Evolutionary conservation across 64 coral and sea anemone species (phyloP), one percentile per base, ranked within the genome.

Genomic region (Porites australiensis): DNA sequence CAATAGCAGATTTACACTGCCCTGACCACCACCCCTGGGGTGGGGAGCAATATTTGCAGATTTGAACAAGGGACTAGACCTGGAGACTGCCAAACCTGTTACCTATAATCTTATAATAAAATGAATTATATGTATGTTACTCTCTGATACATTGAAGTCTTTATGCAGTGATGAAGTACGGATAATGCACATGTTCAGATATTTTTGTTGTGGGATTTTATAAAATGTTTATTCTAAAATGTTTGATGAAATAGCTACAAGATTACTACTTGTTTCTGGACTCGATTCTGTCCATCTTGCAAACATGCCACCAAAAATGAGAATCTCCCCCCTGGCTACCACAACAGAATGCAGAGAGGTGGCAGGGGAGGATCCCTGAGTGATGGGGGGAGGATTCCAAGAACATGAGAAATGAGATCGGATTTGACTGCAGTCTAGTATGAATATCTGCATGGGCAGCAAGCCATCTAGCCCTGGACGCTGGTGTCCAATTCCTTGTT

Each of bases 321-420:
- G 46, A 62, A 96, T 90, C 62, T 96, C 95, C n/a, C 87, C 95
- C 62, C 92, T 82, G 22, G 91, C 92, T 13, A 74, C 91, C 71
- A 94, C 91, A 85, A 90, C 95, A 82, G 95, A 96, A 79, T 96
- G 88, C 61, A 96, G 86, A 2, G 95, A 93, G 9, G 88, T 94
- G 9, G 95, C 95, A 50, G 88, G 75, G 8, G 75, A 63, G 0
- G 81, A 69, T 7, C 73, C 72, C 15, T 15, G 14, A 9, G 27
- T 66, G 5, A 89, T 70, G 10, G 52, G 44, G 15, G 78, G 51
- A 67, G 52, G 77, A 22, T 89, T 51, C 92, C 92, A 94, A n/a
- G 77, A 46, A 27, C 86, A 88, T 22, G 18, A 82, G 15, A 62
- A 63, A 22, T 88, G 67, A 2, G 87, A 89, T 16, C 72, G 69